Evolutionary conservation across 2,797 vertebrate species (phyloP), one percentile per base, ranked within the genome.

Genomic region (Salmo trutta): DNA sequence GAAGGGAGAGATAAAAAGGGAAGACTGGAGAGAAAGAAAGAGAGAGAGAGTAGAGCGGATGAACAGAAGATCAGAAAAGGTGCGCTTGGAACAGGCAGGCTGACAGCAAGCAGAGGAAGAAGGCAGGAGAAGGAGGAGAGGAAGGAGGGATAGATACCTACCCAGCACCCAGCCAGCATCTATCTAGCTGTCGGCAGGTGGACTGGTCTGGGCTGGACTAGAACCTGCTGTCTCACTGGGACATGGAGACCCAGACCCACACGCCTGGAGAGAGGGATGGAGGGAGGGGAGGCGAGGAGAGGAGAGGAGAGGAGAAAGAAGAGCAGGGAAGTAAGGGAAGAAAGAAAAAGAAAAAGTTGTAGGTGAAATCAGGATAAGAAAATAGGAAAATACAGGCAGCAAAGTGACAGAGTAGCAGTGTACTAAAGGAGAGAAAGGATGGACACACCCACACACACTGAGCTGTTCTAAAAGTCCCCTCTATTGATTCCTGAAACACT

Each of bases 111-210:
- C 88, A 90, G 88, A 93, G 79, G 73, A 78, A 74, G 85, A 93
- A 88, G 33, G 33, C 33, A 33, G 33, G 5, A 90, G 83, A 80
- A 87, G 88, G 84, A 92, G 79, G 82, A 93, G 90, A 90, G 92
- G 91, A 79, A 78, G 82, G 81, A 93, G 93, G 93, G 88, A 91
- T 88, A 89, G 92, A 95, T 97, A 99, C 98, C 97, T 99, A 99
- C 98, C 98, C 95, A 94, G 95, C 96, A 64, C 59, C 59, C 59
- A 64, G 21, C 96, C 96, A 96, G 95, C 82, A 87, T 95, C 97
- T 97, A 96, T 98, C 97, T 99, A 99, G 97, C 98, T 99, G 95
- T 96, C 97, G 95, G 97, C 96, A 96, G 98, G 95, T 91, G 97
- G 97, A 96, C 95, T 96, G 96, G 96, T 94, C 94, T 95, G 95